Evolutionary conservation across 2,797 vertebrate species (phyloP).

Genomic region (Diceros bicornis): DNA sequence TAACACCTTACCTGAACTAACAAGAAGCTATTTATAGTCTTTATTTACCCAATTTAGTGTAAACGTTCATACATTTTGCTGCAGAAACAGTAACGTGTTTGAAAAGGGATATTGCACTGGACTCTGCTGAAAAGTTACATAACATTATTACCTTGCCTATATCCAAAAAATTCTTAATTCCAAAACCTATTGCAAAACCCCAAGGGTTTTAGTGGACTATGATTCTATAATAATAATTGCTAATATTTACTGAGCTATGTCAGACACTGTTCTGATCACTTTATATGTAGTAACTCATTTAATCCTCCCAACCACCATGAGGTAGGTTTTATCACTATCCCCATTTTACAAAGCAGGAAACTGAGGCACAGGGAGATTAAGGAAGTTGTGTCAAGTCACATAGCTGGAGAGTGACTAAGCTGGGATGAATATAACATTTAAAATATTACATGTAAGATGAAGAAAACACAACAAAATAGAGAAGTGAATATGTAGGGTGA

Average conservation of each 20-base stretch:
- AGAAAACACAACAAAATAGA: conserved; percentile 45
- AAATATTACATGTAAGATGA: conserved; percentile 36
- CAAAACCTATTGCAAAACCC: background rate
- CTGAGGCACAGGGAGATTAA: background rate
- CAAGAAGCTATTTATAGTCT: conserved; percentile 21
- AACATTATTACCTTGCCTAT: conserved; percentile 31
- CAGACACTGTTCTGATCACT: conserved; percentile 48
- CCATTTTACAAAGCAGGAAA: conserved; percentile 31
- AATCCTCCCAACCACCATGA: background rate
- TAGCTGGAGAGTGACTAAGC: background rate
- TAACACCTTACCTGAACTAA: conserved; percentile 42
- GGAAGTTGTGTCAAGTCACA: conserved; percentile 49
- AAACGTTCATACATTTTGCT: conserved; percentile 2
- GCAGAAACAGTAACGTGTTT: background rate
- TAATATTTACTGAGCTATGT: conserved; percentile 29
- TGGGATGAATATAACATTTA: conserved; percentile 9
- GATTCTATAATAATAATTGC: background rate
- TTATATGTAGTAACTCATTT: conserved; percentile 15
- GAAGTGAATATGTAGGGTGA: background rate
- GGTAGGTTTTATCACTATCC: background rate
- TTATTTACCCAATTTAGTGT: background rate
- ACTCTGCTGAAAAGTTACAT: background rate
- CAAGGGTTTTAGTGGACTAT: background rate
- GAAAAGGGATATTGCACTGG: background rate
- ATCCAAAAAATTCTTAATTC: background rate